Conservation (phyloP, 2,888 invertebrate genomes). For the Schizotus pectinicornis region DNA sequence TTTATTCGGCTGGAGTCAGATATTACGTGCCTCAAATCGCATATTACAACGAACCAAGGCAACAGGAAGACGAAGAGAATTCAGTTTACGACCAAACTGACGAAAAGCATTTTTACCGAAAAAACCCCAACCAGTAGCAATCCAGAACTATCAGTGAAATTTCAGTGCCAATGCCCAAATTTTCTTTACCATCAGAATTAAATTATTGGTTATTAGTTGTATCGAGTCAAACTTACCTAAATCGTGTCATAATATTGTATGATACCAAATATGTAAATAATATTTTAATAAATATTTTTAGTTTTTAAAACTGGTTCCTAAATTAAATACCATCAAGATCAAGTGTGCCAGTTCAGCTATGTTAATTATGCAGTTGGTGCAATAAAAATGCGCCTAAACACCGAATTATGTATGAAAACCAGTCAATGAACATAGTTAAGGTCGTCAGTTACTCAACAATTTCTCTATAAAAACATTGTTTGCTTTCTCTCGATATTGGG, state of each 20-base stretch:
- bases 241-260: conserved; percentile 48
- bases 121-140: conserved; percentile 16
- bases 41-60: conserved; percentile 33
- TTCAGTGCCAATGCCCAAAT: conserved; percentile 32
- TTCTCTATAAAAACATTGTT: too few species aligned
- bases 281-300: conserved; percentile 34
- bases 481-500: too few species aligned
- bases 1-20: conserved; percentile 55
- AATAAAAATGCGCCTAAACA: too few species aligned
- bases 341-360: too few species aligned
- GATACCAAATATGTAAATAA: conserved; percentile 49
- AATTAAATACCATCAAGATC: too few species aligned
- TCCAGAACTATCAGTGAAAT: conserved; percentile 11
- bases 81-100: conserved; percentile 54
- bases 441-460: too few species aligned
- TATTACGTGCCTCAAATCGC: conserved; percentile 56
- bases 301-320: conserved; percentile 5
- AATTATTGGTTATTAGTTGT: neutral
- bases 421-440: too few species aligned
- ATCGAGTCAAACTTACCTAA: conserved; percentile 17
- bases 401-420: too few species aligned
- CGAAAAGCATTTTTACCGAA: conserved; percentile 46
- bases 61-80: conserved; percentile 46
- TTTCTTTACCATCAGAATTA: conserved; percentile 7
- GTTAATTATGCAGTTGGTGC: too few species aligned